Conservation (phyloP, 2,113 vertebrate genomes). For the Elgaria multicarinata region DNA sequence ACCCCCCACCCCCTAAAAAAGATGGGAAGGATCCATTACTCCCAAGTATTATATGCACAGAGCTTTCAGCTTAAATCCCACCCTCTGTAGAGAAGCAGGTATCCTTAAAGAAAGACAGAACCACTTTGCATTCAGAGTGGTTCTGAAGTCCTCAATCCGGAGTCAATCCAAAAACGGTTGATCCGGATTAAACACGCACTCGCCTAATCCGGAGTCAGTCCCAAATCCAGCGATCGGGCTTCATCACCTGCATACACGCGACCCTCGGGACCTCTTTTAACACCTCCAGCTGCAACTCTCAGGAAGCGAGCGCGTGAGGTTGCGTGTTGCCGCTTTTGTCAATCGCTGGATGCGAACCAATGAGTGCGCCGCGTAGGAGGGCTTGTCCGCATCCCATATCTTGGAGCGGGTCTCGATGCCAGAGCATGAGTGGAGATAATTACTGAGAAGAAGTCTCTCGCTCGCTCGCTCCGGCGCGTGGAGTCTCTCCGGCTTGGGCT, state of each 20-base stretch:
- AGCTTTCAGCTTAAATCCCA: background rate
- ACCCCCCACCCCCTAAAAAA: too few relatives aligned
- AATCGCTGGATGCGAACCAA: constrained; percentile 73
- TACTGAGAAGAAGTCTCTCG: constrained; percentile 61
- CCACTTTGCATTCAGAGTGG: too few relatives aligned
- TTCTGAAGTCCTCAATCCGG: background rate
- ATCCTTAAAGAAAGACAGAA: too few relatives aligned
- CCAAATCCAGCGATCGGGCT: too few relatives aligned
- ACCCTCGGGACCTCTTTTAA: constrained; percentile 65
- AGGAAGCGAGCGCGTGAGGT: constrained; percentile 27
- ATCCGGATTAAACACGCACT: background rate
- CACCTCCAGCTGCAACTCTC: constrained; percentile 67
- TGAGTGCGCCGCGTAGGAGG: constrained; percentile 73
- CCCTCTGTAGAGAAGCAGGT: too few relatives aligned
- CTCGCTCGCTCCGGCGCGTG: constrained; percentile 15
- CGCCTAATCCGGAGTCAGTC: too few relatives aligned
- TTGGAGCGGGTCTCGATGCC: constrained; percentile 68
- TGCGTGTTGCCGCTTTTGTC: constrained; percentile 54
- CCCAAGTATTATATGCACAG: background rate
- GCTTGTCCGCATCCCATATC: constrained; percentile 63
- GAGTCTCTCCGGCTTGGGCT: background rate
- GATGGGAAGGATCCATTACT: background rate
- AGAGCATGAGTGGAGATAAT: constrained; percentile 70
- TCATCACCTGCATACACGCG: too few relatives aligned
- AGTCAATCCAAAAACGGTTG: background rate